Percentiles rank a stretch among this genome's conserved stretches.
Conservation (phyloP, 2,797 vertebrate genomes). For the Ctenochaetus hawaiiensis region DNA sequence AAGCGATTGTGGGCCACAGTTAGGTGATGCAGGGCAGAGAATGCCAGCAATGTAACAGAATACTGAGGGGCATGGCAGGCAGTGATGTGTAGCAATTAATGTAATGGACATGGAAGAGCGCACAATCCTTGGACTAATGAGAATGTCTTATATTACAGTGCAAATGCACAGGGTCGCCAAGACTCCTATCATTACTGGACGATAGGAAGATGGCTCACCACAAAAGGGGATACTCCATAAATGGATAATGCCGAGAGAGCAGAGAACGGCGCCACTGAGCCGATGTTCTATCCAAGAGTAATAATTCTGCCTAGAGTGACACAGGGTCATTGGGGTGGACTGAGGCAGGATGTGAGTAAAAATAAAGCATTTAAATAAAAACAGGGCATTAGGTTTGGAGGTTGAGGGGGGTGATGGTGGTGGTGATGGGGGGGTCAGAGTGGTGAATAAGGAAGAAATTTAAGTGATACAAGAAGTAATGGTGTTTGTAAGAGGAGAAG, state of each 20-base stretch:
- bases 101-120: slow-evolving; percentile 83
- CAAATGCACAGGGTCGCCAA: slow-evolving; percentile 80
- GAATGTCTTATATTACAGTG: slow-evolving; percentile 82
- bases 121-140: slow-evolving; percentile 78
- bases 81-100: slow-evolving; percentile 85
- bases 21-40: slow-evolving; percentile 55
- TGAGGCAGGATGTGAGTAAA: slow-evolving; percentile 67
- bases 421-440: slow-evolving; percentile 25
- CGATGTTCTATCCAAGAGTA: slow-evolving; percentile 73
- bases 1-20: slow-evolving; percentile 47
- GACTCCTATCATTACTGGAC: slow-evolving; percentile 79
- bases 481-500: slow-evolving; percentile 20
- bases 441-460: slow-evolving; percentile 35
- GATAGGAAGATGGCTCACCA: slow-evolving; percentile 79
- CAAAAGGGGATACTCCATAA: slow-evolving; percentile 82
- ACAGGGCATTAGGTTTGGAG: slow-evolving; percentile 36
- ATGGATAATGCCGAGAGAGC: slow-evolving; percentile 81
- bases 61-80: slow-evolving; percentile 69
- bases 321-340: slow-evolving; percentile 71
- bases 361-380: slow-evolving; percentile 71
- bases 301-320: slow-evolving; percentile 80
- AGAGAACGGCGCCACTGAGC: slow-evolving; percentile 77
- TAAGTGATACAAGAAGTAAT: slow-evolving; percentile 28
- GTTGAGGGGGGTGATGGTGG: background rate
- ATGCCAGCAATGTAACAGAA: slow-evolving; percentile 74